Conservation (phyloP, 2,113 vertebrate species). For the Lamprotornis superbus region DNA sequence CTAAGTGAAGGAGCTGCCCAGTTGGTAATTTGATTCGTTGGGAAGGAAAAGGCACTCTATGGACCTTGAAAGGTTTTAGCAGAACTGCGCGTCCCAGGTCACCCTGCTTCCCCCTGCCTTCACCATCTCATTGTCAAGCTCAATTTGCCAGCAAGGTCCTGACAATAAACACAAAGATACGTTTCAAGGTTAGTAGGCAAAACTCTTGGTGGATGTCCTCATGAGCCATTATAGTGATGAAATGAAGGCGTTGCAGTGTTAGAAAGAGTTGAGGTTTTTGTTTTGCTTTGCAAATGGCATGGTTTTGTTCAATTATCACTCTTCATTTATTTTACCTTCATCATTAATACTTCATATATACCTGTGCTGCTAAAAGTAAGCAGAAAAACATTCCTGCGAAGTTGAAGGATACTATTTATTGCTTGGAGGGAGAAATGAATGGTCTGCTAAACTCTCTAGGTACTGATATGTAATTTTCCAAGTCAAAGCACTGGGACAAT, state of each 20-base stretch:
- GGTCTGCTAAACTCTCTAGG: conserved; percentile 34
- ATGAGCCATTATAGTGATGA: background rate
- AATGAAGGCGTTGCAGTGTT: background rate
- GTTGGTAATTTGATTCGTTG: conserved; percentile 57
- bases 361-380: background rate
- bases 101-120: conserved; percentile 47
- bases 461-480: conserved; percentile 65
- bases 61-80: conserved; percentile 49
- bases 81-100: conserved; percentile 64
- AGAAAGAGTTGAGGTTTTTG: background rate
- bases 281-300: background rate
- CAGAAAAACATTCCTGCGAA: background rate
- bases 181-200: conserved; percentile 60
- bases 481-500: conserved; percentile 60
- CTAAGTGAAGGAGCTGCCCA: background rate
- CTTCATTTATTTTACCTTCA: background rate
- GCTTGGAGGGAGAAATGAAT: conserved; percentile 14
- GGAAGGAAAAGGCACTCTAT: conserved; percentile 55
- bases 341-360: background rate
- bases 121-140: conserved; percentile 55
- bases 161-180: conserved; percentile 61
- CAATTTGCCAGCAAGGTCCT: conserved; percentile 56
- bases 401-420: conserved; percentile 24
- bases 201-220: conserved; percentile 27
- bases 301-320: background rate